Conservation (phyloP, 2,888 invertebrate species). For the Incurvaria masculella region DNA sequence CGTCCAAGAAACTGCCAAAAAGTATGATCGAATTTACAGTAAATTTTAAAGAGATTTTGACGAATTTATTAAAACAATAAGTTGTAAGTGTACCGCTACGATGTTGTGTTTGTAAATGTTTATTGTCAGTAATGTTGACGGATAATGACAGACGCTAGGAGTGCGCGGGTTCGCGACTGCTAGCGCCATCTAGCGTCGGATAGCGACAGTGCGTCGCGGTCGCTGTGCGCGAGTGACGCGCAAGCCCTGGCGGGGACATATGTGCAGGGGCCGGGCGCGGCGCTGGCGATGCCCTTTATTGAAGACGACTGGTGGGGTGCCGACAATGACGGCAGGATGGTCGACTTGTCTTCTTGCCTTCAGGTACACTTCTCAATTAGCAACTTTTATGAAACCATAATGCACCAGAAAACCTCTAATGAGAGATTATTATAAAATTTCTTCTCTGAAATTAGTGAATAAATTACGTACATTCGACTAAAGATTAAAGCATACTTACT, state of each 20-base stretch:
- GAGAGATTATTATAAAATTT: too few relatives aligned
- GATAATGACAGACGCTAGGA: too few relatives aligned
- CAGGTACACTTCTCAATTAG: too few relatives aligned
- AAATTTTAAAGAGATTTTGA: background rate
- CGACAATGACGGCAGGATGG: conserved; percentile 93
- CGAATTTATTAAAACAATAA: background rate
- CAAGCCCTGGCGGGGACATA: conserved; percentile 62
- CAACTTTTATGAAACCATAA: too few relatives aligned
- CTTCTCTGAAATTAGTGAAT: too few relatives aligned
- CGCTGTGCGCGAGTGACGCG: conserved; percentile 26
- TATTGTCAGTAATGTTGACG: too few relatives aligned
- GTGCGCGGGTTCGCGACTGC: conserved; percentile 17
- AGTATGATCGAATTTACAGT: conserved; percentile 47
- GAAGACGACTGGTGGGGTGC: conserved; percentile 96
- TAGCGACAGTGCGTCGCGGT: conserved; percentile 51
- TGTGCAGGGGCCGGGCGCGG: conserved; percentile 58
- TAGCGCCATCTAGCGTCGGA: conserved; percentile 39
- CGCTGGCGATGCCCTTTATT: conserved; percentile 91
- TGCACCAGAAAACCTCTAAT: too few relatives aligned
- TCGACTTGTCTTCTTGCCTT: conserved; percentile 85
- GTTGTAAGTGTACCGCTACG: conserved; percentile 25
- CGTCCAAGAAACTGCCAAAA: conserved; percentile 53
- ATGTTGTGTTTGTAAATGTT: conserved; percentile 5
- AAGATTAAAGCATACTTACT: too few relatives aligned
- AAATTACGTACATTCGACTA: too few relatives aligned